A percentile compares a stretch with the other conserved stretches of the same genome.
Conservation (phyloP, 1,140 invertebrate species). For the Rhopalosiphum maidis region DNA sequence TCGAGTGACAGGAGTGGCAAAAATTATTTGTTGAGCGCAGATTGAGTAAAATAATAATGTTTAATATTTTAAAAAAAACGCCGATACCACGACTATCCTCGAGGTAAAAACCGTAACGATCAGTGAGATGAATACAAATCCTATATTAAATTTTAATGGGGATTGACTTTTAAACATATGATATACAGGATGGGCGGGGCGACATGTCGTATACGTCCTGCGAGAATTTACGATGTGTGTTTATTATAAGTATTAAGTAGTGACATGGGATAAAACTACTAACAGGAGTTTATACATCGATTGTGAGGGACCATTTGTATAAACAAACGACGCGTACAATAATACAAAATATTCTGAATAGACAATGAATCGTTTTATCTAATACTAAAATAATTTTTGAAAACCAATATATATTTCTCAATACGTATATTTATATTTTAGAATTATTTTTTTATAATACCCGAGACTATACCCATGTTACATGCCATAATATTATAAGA, state of each 20-base stretch:
- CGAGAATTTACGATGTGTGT: not conserved
- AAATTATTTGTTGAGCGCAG: not conserved
- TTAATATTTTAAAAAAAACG: not conserved
- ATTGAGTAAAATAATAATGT: not conserved
- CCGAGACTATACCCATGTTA: too few relatives aligned
- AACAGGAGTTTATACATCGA: not conserved
- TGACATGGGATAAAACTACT: not conserved
- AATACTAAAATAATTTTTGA: not conserved
- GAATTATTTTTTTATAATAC: too few relatives aligned
- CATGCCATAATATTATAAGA: too few relatives aligned
- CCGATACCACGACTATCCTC: not conserved
- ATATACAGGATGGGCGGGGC: too few relatives aligned
- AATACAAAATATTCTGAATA: not conserved
- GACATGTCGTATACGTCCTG: not conserved
- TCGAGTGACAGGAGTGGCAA: not conserved
- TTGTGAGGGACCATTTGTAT: not conserved
- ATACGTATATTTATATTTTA: too few relatives aligned
- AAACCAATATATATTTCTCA: not conserved
- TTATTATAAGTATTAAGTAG: not conserved
- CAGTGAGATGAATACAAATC: not conserved
- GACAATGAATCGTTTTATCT: not conserved
- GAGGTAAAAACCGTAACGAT: not conserved
- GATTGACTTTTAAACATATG: not conserved
- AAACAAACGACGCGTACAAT: not conserved
- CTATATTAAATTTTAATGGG: not conserved